Evolutionary conservation across 2,113 vertebrate species (phyloP).

Genomic region (Pao palembangensis): DNA sequence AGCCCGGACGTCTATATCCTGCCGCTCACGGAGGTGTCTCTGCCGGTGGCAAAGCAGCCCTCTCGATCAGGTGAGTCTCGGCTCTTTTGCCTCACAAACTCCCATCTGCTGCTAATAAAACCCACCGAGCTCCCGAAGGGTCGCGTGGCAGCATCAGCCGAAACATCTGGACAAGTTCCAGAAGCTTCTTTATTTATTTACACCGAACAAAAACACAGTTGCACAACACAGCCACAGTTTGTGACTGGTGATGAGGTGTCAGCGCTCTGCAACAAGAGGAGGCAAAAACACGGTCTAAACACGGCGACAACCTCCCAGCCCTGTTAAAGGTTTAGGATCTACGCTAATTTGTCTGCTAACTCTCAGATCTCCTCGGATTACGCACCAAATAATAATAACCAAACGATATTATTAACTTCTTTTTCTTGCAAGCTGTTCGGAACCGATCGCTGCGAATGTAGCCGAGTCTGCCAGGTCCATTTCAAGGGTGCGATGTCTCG

Average conservation of each 20-base stretch:
- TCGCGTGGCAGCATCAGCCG: too few relatives aligned
- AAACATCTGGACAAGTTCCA: not conserved
- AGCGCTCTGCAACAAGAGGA: not conserved
- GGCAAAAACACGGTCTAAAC: not conserved
- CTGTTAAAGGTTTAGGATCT: too few relatives aligned
- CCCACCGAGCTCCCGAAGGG: too few relatives aligned
- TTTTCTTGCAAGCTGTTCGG: constrained; percentile 5
- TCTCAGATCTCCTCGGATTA: too few relatives aligned
- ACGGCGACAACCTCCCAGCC: too few relatives aligned
- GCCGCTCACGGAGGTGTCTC: constrained; percentile 88
- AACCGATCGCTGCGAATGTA: constrained; percentile 2
- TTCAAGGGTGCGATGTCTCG: constrained; percentile 13
- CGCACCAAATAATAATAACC: too few relatives aligned
- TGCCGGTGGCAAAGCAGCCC: constrained; percentile 88
- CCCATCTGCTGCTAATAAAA: not conserved
- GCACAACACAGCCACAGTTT: not conserved
- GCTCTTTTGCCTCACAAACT: not conserved
- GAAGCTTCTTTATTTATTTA: not conserved
- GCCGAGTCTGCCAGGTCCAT: constrained; percentile 1
- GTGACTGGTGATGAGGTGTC: not conserved
- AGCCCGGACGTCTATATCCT: constrained; percentile 92
- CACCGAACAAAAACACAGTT: too few relatives aligned
- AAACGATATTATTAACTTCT: too few relatives aligned
- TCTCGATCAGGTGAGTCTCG: constrained; percentile 82
- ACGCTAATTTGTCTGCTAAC: too few relatives aligned